Evolutionary conservation across 2,113 vertebrate genomes (phyloP).

Genomic region (Nicator chloris): DNA sequence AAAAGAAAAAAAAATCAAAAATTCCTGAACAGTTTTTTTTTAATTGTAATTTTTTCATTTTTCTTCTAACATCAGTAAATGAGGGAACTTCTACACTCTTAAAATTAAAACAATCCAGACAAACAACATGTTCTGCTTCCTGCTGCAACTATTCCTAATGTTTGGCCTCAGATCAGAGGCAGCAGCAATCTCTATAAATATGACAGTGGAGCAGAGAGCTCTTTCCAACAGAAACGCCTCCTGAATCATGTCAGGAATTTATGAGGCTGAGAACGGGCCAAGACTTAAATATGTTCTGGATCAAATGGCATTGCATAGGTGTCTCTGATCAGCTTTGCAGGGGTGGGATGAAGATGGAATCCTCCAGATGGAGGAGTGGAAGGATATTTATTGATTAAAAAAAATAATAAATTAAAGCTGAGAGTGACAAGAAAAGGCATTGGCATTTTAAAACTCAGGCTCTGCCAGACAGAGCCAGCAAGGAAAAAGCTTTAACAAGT

Average conservation of each 20-base stretch:
- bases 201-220: neutral
- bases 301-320: conserved; percentile 43
- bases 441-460: conserved; percentile 5
- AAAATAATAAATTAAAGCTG: conserved; percentile 25
- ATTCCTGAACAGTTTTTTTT: neutral
- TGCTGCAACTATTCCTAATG: conserved; percentile 28
- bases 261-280: conserved; percentile 34
- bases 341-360: conserved; percentile 32
- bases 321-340: conserved; percentile 40
- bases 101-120: conserved; percentile 46
- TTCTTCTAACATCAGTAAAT: neutral
- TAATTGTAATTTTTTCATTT: neutral
- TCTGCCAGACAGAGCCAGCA: neutral
- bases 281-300: conserved; percentile 47
- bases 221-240: conserved; percentile 50
- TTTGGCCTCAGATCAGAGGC: conserved; percentile 57
- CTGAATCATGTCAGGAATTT: conserved; percentile 61
- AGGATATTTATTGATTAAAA: conserved; percentile 37
- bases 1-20: neutral
- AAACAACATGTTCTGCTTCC: conserved; percentile 31
- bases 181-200: conserved; percentile 43
- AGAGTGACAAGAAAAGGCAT: conserved; percentile 38
- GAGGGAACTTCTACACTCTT: neutral
- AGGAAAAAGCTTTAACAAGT: conserved; percentile 6
- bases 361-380: conserved; percentile 29